phyloP scores from a whole-genome alignment of 2,888 invertebrate species.

The Xestia ashworthii region DNA sequence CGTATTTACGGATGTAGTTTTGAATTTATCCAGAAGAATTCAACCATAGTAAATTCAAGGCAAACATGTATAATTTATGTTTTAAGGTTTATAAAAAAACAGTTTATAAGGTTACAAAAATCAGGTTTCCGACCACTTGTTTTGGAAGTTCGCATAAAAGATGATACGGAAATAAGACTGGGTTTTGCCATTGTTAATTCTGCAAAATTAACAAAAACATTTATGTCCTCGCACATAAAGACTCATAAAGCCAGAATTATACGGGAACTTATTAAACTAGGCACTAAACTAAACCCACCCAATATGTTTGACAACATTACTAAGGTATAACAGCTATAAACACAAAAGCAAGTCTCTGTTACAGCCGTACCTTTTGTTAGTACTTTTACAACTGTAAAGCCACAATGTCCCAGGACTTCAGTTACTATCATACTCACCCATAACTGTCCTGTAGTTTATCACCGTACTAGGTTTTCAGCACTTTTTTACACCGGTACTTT shows the following conservation, averaged over 20 bases:
- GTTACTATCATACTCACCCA: constrained; percentile 48
- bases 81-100: background rate
- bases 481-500: constrained; percentile 57
- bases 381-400: constrained; percentile 44
- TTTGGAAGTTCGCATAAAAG: background rate
- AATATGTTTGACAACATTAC: constrained; percentile 23
- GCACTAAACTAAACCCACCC: constrained; percentile 19
- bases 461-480: constrained; percentile 43
- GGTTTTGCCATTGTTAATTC: background rate
- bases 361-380: constrained; percentile 22
- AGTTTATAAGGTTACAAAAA: background rate
- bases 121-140: background rate
- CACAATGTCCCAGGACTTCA: constrained; percentile 3
- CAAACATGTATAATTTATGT: background rate
- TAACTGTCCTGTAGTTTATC: constrained; percentile 59
- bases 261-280: background rate
- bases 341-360: constrained; percentile 19
- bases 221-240: background rate
- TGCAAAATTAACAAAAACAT: background rate
- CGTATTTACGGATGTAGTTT: background rate
- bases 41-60: background rate
- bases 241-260: background rate
- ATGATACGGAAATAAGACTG: background rate
- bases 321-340: constrained; percentile 22
- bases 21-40: background rate